A percentile compares a stretch with the other conserved stretches of the same genome.
These are phyloP conservation scores for Scrobipalpa atriplicella DNA, from an alignment of 2,888 invertebrate genomes.

Conservation along the genomic window DNA sequence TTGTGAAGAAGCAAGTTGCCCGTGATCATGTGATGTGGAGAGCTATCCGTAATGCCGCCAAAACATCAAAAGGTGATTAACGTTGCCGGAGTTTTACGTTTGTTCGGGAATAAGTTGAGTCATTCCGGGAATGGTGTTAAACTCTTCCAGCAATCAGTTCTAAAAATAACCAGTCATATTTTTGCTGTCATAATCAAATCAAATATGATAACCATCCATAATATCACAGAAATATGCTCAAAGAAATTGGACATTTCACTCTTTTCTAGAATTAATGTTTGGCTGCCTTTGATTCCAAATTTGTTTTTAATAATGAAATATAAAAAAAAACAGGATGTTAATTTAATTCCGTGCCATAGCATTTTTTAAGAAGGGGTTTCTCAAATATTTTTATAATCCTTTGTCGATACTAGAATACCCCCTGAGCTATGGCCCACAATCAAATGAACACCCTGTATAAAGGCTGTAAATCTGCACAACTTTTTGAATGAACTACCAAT, in stretches of 20 bases:
- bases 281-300: neutral
- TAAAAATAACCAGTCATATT: neutral
- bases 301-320: neutral
- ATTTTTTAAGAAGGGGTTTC: too few relatives aligned
- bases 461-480: too few relatives aligned
- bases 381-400: too few relatives aligned
- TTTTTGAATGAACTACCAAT: too few relatives aligned
- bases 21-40: slow-evolving; percentile 18
- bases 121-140: neutral
- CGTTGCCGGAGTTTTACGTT: neutral
- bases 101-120: neutral
- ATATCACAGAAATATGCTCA: too few relatives aligned
- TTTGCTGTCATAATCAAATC: neutral
- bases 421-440: too few relatives aligned
- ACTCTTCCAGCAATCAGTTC: neutral
- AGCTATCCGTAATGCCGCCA: neutral
- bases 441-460: too few relatives aligned
- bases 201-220: too few relatives aligned
- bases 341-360: too few relatives aligned
- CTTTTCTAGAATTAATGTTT: neutral
- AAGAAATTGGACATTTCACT: too few relatives aligned
- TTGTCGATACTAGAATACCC: too few relatives aligned
- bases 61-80: slow-evolving; percentile 1
- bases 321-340: too few relatives aligned
- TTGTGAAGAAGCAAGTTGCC: slow-evolving; percentile 47